Percentiles rank a stretch among this genome's conserved stretches.
These are phyloP conservation scores for Neoniphon sammara DNA, from an alignment of 2,797 vertebrate genomes.

Conservation along the genomic window DNA sequence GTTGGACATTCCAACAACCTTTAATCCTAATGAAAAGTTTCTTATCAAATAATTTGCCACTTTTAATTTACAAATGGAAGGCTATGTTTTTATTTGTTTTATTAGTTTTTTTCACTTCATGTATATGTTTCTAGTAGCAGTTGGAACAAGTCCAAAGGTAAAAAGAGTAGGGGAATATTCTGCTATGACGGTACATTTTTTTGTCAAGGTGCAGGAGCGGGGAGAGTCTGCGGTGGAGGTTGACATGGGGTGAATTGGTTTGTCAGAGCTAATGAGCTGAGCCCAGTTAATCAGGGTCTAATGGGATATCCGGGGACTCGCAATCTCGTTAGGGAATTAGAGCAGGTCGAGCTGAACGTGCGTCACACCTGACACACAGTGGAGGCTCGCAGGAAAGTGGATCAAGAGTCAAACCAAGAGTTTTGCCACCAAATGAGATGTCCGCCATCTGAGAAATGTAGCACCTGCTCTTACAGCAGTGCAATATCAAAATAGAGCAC, in stretches of 20 bases:
- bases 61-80: too few relatives aligned
- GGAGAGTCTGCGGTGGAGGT: slow-evolving; percentile 40
- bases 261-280: slow-evolving; percentile 83
- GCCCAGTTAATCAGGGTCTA: slow-evolving; percentile 80
- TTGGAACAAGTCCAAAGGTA: too few relatives aligned
- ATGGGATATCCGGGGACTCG: slow-evolving; percentile 81
- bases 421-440: neutral
- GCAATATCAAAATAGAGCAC: too few relatives aligned
- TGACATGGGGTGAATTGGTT: slow-evolving; percentile 74
- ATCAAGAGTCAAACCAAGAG: slow-evolving; percentile 56
- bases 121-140: too few relatives aligned
- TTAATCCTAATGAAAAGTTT: too few relatives aligned
- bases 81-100: too few relatives aligned
- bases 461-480: neutral
- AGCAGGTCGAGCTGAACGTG: slow-evolving; percentile 72
- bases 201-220: neutral
- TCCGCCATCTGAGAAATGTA: neutral
- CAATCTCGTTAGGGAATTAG: slow-evolving; percentile 85
- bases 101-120: too few relatives aligned
- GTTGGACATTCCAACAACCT: too few relatives aligned
- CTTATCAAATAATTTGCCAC: too few relatives aligned
- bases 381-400: slow-evolving; percentile 19
- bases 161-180: too few relatives aligned
- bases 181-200: neutral
- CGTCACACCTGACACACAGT: slow-evolving; percentile 74